Percentiles rank a stretch among this genome's conserved stretches.
These are phyloP conservation scores for Platalea minor DNA, from an alignment of 2,797 vertebrate species.

Conservation along the genomic window DNA sequence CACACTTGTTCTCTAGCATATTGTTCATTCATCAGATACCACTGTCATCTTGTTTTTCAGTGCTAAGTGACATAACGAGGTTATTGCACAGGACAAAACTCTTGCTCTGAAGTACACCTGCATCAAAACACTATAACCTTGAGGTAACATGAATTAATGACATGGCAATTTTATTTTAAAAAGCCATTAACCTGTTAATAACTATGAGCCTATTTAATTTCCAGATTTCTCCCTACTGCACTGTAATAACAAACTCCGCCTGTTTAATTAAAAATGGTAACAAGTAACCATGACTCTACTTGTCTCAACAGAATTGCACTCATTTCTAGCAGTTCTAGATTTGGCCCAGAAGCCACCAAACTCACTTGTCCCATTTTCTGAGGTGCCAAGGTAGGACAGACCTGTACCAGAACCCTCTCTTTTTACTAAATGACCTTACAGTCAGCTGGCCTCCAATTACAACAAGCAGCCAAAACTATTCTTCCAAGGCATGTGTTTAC, in stretches of 20 bases:
- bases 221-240: neutral
- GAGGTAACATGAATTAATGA: neutral
- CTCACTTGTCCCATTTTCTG: neutral
- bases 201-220: neutral
- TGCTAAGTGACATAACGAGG: neutral
- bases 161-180: neutral
- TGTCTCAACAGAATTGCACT: neutral
- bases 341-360: neutral
- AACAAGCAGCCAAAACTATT: neutral
- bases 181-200: neutral
- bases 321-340: neutral
- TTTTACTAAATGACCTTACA: neutral
- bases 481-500: neutral
- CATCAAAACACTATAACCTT: neutral
- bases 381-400: neutral
- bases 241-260: neutral
- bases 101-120: neutral
- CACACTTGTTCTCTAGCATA: neutral
- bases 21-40: neutral
- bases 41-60: neutral
- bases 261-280: neutral
- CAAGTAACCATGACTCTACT: neutral
- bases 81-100: neutral
- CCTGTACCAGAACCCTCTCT: neutral
- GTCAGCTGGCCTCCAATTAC: neutral